A percentile compares a stretch with the other conserved stretches of the same genome.
phyloP scores from a whole-genome alignment of 2,113 vertebrate genomes.

The Seriola quinqueradiata region DNA sequence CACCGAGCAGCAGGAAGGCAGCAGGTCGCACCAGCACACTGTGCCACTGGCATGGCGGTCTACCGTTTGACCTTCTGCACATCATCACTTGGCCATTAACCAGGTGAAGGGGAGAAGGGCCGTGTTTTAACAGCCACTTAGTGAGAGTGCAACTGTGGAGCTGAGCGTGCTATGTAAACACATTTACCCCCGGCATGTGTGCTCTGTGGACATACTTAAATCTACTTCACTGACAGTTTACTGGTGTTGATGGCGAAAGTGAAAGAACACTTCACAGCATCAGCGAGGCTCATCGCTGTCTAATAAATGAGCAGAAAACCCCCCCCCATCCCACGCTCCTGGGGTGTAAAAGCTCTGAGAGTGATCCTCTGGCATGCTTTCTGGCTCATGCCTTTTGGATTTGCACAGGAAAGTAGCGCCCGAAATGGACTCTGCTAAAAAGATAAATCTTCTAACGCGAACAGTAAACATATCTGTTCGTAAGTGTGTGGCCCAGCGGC shows the following conservation, averaged over 20 bases:
- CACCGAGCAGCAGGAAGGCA: constrained; percentile 58
- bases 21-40: constrained; percentile 25
- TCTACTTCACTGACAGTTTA: constrained; percentile 31
- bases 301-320: constrained; percentile 43
- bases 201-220: constrained; percentile 38
- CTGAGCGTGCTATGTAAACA: constrained; percentile 58
- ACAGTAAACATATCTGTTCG: constrained; percentile 66
- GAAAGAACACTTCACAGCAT: constrained; percentile 42
- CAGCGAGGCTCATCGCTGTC: constrained; percentile 39
- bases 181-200: constrained; percentile 50
- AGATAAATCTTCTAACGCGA: constrained; percentile 26
- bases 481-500: constrained; percentile 55
- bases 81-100: constrained; percentile 73
- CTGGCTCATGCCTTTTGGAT: constrained; percentile 38
- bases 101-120: constrained; percentile 36
- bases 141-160: constrained; percentile 39
- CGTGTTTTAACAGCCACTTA: constrained; percentile 64
- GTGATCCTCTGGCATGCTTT: constrained; percentile 30
- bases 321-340: constrained; percentile 25
- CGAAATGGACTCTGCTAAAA: constrained; percentile 41
- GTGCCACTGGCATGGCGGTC: constrained; percentile 38
- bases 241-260: constrained; percentile 26
- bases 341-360: constrained; percentile 22
- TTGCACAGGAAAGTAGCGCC: constrained; percentile 16
- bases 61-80: constrained; percentile 60